Evolutionary conservation across 1,140 invertebrate genomes (phyloP), one percentile per base, ranked within the genome.

Genomic region (Papilio polytes): DNA sequence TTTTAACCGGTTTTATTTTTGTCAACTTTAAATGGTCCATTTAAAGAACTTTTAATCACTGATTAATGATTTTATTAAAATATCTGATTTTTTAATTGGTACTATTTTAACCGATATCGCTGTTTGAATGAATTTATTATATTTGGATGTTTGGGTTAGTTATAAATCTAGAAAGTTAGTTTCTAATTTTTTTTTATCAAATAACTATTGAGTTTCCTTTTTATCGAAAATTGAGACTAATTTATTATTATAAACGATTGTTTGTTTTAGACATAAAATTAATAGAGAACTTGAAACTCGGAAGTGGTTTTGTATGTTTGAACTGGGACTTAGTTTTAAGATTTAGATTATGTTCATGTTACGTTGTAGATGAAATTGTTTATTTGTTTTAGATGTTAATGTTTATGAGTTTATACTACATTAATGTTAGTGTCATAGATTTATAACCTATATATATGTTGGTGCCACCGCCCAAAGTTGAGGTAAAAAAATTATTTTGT

Each of bases 361-460:
- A 91, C 81, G 88, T 91, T 93, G 87, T 89, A 90, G 86, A 86
- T 92, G 82, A 90, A 91, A 94, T 92, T 93, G 89, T 94, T 94
- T 92, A 92, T 85, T 90, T 92, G 88, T 90, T 94, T 92, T 88
- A 91, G 87, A 89, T 89, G 83, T 93, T 90, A 89, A 90, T 90
- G 86, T 93, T 90, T 90, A 90, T 89, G 86, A 90, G 90, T 92
- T 94, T 92, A 91, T 90, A 81, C 84, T 87, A 87, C 85, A 85
- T 81, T 87, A 88, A 85, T 83, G 82, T 82, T 87, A 88, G 36
- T 41, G 36, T 41, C 36, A 8, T 41, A 41, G 36, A 41, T 41
- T 41, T 41, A 41, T 41, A 41, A 41, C 36, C 36, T 41, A 41
- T 41, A 41, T 6, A 41, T 41, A 41, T 41, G 4, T 36, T 36